These are phyloP conservation scores for Lasius fuliginosus DNA, from an alignment of 2,888 invertebrate genomes.

Conservation along the genomic window DNA sequence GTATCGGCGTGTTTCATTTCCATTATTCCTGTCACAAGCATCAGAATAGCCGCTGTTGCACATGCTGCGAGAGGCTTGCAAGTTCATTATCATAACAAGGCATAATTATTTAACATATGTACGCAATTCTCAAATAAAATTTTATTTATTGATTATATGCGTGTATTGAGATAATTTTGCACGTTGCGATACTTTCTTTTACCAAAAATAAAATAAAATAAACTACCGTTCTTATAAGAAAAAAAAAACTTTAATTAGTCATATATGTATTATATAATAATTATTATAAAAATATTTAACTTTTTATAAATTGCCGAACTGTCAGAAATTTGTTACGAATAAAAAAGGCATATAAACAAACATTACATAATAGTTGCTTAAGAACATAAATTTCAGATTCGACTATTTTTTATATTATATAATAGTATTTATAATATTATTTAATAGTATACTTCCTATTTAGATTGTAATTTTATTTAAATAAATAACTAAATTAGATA, in stretches of 20 bases:
- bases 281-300: conserved; percentile 1
- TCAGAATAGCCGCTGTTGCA: conserved; percentile 70
- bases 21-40: conserved; percentile 77
- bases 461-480: neutral
- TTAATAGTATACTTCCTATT: neutral
- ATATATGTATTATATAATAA: neutral
- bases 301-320: neutral
- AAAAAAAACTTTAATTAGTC: neutral
- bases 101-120: conserved; percentile 30
- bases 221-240: neutral
- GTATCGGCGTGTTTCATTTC: conserved; percentile 82
- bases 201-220: neutral
- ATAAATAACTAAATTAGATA: neutral
- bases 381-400: neutral
- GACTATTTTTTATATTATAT: neutral
- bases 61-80: conserved; percentile 77
- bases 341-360: neutral
- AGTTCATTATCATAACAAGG: conserved; percentile 12
- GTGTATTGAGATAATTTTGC: neutral
- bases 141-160: neutral
- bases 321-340: neutral
- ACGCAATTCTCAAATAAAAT: neutral
- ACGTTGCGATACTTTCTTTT: neutral
- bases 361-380: neutral
- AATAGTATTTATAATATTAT: too few relatives aligned